Evolutionary conservation across 2,888 invertebrate species (phyloP).

Genomic region (Altica lythri): DNA sequence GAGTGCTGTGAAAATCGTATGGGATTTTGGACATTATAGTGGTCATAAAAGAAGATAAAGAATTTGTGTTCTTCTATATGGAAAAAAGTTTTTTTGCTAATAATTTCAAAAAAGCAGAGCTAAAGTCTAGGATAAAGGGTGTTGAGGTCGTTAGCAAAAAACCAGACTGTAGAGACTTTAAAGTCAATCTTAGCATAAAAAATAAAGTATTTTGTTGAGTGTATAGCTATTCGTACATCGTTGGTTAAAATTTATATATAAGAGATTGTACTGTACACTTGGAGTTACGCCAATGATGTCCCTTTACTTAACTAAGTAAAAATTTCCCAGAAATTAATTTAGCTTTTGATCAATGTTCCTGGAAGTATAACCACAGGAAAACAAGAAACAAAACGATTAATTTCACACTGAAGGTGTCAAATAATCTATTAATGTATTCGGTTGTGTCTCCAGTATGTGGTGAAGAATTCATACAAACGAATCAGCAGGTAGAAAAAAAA

Average conservation of each 20-base stretch:
- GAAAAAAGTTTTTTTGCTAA: too few species aligned
- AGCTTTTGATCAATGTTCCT: conserved; percentile 29
- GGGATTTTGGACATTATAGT: too few species aligned
- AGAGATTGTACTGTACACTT: too few species aligned
- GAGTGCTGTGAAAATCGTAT: too few species aligned
- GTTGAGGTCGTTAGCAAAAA: background rate
- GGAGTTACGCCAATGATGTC: background rate
- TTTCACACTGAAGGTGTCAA: conserved; percentile 31
- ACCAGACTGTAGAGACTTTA: background rate
- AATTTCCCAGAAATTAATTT: conserved; percentile 33
- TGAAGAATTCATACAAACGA: conserved; percentile 13
- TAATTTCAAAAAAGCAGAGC: too few species aligned
- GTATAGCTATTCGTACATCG: background rate
- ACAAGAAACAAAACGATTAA: conserved; percentile 28
- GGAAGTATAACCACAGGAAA: conserved; percentile 29
- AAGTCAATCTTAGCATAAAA: background rate
- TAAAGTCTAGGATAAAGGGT: too few species aligned
- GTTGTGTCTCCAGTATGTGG: conserved; percentile 24
- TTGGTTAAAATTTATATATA: too few species aligned
- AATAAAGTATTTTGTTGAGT: background rate
- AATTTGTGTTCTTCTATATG: too few species aligned
- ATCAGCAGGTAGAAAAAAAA: conserved; percentile 24
- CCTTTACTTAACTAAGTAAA: conserved; percentile 11
- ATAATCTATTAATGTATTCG: conserved; percentile 28
- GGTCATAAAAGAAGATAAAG: too few species aligned